These are phyloP conservation scores for Drosophila mercatorum DNA, from an alignment of 2,888 invertebrate species.

Conservation along the genomic window DNA sequence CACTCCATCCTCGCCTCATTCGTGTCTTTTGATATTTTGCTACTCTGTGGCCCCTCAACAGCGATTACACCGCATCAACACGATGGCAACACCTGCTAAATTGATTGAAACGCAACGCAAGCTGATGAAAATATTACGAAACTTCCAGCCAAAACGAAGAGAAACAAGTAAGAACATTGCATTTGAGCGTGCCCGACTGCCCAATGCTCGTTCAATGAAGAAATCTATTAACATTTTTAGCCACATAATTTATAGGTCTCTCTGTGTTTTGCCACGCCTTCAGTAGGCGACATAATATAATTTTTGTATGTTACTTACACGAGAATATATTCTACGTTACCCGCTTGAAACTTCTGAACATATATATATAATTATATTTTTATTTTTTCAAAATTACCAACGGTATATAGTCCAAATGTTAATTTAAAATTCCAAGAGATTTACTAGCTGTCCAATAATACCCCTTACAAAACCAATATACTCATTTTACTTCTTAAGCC, in stretches of 20 bases:
- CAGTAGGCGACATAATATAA: no score
- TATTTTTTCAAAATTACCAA: no score
- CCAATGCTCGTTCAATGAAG: neutral
- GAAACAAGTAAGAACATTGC: neutral
- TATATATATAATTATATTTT: no score
- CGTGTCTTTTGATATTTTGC: neutral
- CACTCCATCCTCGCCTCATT: neutral
- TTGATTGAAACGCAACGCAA: constrained; percentile 63
- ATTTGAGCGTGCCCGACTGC: neutral
- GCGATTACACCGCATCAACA: constrained; percentile 44
- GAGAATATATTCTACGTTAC: no score
- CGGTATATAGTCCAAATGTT: no score
- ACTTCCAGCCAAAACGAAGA: constrained; percentile 40
- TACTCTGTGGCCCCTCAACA: constrained; percentile 3
- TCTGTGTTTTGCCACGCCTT: no score
- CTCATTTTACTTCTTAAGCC: neutral
- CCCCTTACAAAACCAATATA: neutral
- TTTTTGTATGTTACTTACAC: no score
- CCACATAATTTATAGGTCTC: no score
- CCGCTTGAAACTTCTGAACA: no score
- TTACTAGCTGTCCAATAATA: no score
- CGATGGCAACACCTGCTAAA: constrained; percentile 54
- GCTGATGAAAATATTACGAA: constrained; percentile 60
- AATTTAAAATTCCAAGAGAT: no score
- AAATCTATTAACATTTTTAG: no score